Evolutionary conservation across 2,797 vertebrate species (phyloP), one percentile per base, ranked within the genome.

Genomic region (Pseudotriccus pelzelni): DNA sequence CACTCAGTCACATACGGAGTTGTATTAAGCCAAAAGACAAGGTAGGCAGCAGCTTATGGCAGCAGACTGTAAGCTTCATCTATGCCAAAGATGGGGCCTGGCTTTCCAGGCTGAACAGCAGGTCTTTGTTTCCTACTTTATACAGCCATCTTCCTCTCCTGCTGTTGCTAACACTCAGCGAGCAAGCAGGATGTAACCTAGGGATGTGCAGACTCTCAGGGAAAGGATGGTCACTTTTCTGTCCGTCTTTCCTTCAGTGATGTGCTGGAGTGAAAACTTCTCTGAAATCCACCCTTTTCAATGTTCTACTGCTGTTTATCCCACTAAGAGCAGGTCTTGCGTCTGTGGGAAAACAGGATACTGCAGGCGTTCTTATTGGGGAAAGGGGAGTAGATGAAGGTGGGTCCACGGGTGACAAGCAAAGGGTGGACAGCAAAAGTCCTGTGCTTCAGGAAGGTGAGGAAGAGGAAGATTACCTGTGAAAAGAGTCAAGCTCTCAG

Each of bases 1-100:
- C 60, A 64, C 93, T 87, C 87, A 55, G 84, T 95, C 80, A 11
- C 94, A 96, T 96, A 96, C 72, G 76, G 92, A 96, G 88, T 25
- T 46, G 56, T n/a, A 53, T 79, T 60, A 95, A 96, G 93, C 95
- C 93, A 95, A 95, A 92, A 91, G 91, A 86, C 83, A 96, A 94
- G 94, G 95, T 95, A 90, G 87, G 91, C 80, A 95, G 89, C 74
- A 96, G 80, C 93, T 95, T 94, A 94, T 83, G 74, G 79, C 90
- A 91, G 90, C 96, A 97, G 93, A 69, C 91, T 96, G 87, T 69
- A 43, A 12, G 50, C 74, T 59, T 82, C 63, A 16, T 81, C 77
- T 63, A 4, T 89, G 94, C 95, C 95, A 95, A 84, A 36, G 83
- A 76, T 34, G 50, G 39, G 53, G 76, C 84, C 79, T 87, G 91